Conservation (phyloP, 2,797 vertebrate species). For the Tokudaia muenninki region DNA sequence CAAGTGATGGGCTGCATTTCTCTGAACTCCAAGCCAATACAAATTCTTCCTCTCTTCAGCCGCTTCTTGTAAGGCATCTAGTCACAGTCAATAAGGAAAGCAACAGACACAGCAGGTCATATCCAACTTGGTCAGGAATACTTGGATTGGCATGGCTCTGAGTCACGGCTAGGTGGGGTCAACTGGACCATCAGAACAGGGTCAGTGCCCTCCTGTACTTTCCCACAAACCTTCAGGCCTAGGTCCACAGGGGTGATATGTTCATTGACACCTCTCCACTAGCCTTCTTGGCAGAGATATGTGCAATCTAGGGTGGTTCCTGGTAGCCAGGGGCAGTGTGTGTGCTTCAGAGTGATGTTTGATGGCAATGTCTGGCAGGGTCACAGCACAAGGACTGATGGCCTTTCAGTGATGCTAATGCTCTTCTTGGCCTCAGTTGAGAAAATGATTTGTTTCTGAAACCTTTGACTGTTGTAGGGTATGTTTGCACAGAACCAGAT, state of each 20-base stretch:
- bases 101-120: background rate
- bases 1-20: background rate
- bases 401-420: constrained; percentile 1
- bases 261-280: background rate
- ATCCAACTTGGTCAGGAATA: accelerated
- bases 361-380: background rate
- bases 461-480: background rate
- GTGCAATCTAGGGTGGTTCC: background rate
- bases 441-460: constrained; percentile 49
- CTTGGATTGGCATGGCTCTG: too few relatives aligned
- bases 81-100: background rate
- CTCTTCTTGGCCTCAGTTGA: constrained; percentile 49
- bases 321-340: accelerated
- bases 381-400: constrained; percentile 68
- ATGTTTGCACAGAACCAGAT: background rate
- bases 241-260: too few relatives aligned
- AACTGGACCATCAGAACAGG: background rate
- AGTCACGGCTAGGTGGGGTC: background rate
- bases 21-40: background rate
- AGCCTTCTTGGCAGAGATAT: background rate
- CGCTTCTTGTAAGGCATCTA: background rate
- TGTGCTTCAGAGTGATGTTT: background rate
- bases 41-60: background rate
- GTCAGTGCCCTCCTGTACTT: too few relatives aligned
- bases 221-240: background rate